Evolutionary conservation across 2,113 vertebrate species (phyloP), one percentile per base, ranked within the genome.

Genomic region (Xiphophorus couchianus): DNA sequence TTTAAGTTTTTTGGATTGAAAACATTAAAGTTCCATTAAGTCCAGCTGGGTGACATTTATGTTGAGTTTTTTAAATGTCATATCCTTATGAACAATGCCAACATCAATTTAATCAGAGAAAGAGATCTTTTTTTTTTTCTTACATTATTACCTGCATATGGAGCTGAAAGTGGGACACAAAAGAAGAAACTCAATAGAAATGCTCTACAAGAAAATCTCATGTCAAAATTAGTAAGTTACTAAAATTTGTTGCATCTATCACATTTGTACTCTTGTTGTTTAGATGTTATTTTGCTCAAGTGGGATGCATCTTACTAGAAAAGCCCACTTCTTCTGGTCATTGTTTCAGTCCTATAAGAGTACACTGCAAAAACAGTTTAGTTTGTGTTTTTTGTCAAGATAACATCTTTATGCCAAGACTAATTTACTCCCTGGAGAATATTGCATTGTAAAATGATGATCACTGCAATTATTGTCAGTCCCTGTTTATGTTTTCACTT

Each of bases 11-110:
- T 27, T 14, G 11, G 44, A 25, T 8, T 60, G 19, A 79, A 31
- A 33, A 37, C n/a, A 5, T 65, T 65, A n/a, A 29, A 60, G 72
- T 37, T 74, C 81, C 66, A 61, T 71, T 44, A 14, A 67, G 5
- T 25, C 13, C 7, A 9, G 22, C 25, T n/a, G 8, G 51, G 25
- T 58, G 51, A 17, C 44, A 48, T 48, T 48, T 19, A 7, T 48
- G 44, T 48, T 7, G 17, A 17, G 14, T 48, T 48, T 48, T 48
- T 48, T 19, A 19, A 48, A 48, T 48, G 44, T 48, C 44, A 48
- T 5, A 19, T 48, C 44, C 17, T 6, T n/a, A 58, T 10, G 5
- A 58, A 25, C 51, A 58, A 58, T 58, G 7, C 19, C 19, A 54
- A 54, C 17, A 22, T 25, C 51, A 58, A n/a, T 17, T 58, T 58